These are phyloP conservation scores for Aplocera efformata DNA, from an alignment of 2,888 invertebrate species.

Conservation along the genomic window DNA sequence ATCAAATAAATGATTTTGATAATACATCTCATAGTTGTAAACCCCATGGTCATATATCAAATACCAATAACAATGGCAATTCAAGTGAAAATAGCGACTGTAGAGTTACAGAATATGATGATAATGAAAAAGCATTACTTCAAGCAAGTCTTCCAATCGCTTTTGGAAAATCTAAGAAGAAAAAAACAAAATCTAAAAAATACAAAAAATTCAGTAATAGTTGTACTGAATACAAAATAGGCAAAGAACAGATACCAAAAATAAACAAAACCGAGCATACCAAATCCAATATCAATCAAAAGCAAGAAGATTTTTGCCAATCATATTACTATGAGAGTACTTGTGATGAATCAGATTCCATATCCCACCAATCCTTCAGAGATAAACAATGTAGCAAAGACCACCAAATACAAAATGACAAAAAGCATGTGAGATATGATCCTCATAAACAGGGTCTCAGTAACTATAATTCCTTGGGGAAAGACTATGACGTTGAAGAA, in stretches of 20 bases:
- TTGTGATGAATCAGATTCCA: slow-evolving; percentile 4
- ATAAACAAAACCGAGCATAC: too few relatives aligned
- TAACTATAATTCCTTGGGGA: not conserved
- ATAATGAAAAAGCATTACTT: slow-evolving; percentile 26
- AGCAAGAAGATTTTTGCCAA: too few relatives aligned
- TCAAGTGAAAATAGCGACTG: not conserved
- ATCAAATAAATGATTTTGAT: too few relatives aligned
- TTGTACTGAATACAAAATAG: slow-evolving; percentile 1
- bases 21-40: too few relatives aligned
- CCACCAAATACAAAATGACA: not conserved
- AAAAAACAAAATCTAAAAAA: not conserved
- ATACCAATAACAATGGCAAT: not conserved
- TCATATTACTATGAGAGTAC: not conserved
- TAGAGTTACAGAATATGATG: slow-evolving; percentile 4
- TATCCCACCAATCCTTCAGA: not conserved
- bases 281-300: too few relatives aligned
- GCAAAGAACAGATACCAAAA: too few relatives aligned
- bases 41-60: too few relatives aligned
- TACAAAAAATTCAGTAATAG: not conserved
- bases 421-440: not conserved
- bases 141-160: slow-evolving; percentile 43
- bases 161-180: slow-evolving; percentile 38
- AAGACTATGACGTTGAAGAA: slow-evolving; percentile 4
- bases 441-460: not conserved
- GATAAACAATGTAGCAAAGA: not conserved